Evolutionary conservation across 2,888 invertebrate genomes (phyloP), one percentile per base, ranked within the genome.

Genomic region (Galerucella pusilla): DNA sequence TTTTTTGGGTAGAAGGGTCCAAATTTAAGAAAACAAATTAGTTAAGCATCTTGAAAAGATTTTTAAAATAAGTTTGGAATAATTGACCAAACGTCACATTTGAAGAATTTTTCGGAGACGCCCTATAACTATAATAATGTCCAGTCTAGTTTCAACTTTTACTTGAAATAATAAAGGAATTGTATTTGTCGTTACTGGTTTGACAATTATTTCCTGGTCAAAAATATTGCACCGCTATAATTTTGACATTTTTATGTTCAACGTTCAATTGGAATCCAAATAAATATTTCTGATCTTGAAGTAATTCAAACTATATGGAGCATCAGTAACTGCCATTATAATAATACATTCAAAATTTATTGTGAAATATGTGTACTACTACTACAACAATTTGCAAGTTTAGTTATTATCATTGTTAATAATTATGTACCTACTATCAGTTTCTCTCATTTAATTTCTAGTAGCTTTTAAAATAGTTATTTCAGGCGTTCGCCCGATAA

Each of bases 401-500:
- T 81, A 83, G 80, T 80, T 82, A 6, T 83, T 81, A 80, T 80
- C 78, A 79, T 80, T 82, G 79, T 82, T 82, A 20, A 20, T 20
- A 79, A 79, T 82, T 81, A 69, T 78, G 78, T 81, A 78, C 20
- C 20, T 20, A 20, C 77, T 75, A 74, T 74, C 73, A 72, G 66
- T 79, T 81, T 81, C 76, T 81, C 80, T 81, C 80, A 80, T 78
- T 80, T 81, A 82, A 81, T 78, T 81, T 82, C 80, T 73, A 82
- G 81, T 83, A 84, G 80, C 79, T 80, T 76, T 83, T 82, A 82
- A 80, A 81, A 83, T 84, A 84, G 84, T 82, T 83, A 81, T 82
- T 80, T 80, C 81, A 79, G 81, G 82, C 81, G 75, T 80, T 76
- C 57, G 81, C 80, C 75, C 67, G 77, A 82, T 84, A 79, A 82